Percentiles rank a stretch among this genome's conserved stretches.
Evolutionary conservation across 2,888 invertebrate species (phyloP).

Genomic region (Dryomyza anilis): DNA sequence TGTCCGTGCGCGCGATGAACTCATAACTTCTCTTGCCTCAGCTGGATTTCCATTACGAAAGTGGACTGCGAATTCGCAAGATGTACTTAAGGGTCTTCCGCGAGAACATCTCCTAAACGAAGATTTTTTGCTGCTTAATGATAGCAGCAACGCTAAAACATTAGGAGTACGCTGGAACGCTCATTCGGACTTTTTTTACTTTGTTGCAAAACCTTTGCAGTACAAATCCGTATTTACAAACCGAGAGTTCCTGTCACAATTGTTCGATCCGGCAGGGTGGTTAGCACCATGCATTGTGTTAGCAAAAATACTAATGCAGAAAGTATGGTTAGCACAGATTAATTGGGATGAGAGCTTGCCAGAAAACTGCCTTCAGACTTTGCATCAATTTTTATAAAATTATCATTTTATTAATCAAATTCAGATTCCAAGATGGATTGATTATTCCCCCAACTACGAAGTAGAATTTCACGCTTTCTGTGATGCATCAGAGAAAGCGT

Average conservation of each 20-base stretch:
- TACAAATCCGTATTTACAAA: neutral
- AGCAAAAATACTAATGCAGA: slow-evolving; percentile 19
- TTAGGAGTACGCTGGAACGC: slow-evolving; percentile 1
- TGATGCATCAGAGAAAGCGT: slow-evolving; percentile 24
- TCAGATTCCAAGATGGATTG: neutral
- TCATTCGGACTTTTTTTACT: neutral
- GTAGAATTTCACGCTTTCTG: slow-evolving; percentile 13
- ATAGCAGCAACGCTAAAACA: too few relatives aligned
- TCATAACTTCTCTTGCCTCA: too few relatives aligned
- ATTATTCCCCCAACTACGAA: neutral
- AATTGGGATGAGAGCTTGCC: slow-evolving; percentile 5
- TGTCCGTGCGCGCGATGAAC: neutral
- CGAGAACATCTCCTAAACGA: too few relatives aligned
- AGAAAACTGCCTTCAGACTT: neutral
- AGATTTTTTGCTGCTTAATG: too few relatives aligned
- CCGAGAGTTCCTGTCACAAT: slow-evolving; percentile 11
- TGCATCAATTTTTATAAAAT: neutral
- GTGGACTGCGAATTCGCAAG: slow-evolving; percentile 1
- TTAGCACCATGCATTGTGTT: too few relatives aligned
- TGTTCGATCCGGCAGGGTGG: too few relatives aligned
- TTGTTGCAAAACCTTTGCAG: slow-evolving; percentile 1
- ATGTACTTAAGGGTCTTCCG: neutral
- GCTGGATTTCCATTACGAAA: slow-evolving; percentile 11
- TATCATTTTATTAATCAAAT: too few relatives aligned
- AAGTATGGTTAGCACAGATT: slow-evolving; percentile 16